Evolutionary conservation across 2,113 vertebrate genomes (phyloP).

Genomic region (Pomatorhinus ruficollis): DNA sequence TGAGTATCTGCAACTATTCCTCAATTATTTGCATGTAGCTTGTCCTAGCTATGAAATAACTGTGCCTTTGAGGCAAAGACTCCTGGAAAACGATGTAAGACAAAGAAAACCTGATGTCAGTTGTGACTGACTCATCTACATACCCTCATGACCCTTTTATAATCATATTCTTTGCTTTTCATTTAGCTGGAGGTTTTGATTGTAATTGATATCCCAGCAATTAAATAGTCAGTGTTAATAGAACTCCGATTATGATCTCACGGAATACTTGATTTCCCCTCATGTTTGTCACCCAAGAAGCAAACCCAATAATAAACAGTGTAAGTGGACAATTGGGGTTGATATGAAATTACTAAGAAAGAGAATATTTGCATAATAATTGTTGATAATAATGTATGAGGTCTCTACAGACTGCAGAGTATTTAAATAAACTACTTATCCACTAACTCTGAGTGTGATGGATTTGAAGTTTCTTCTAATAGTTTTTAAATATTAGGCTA

Average conservation of each 20-base stretch:
- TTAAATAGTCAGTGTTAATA: not conserved
- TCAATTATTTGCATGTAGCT: not conserved
- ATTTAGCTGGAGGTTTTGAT: not conserved
- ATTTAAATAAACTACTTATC: conserved; percentile 6
- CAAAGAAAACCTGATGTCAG: not conserved
- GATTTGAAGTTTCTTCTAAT: not conserved
- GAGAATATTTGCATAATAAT: not conserved
- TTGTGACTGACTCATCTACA: not conserved
- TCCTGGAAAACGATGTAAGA: not conserved
- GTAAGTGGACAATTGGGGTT: not conserved
- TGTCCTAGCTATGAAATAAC: not conserved
- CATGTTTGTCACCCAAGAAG: not conserved
- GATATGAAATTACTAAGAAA: conserved; percentile 10
- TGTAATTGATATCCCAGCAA: not conserved
- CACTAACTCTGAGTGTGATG: not conserved
- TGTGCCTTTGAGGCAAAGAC: not conserved
- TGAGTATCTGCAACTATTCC: not conserved
- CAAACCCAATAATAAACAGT: not conserved
- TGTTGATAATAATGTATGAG: not conserved
- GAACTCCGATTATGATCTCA: not conserved
- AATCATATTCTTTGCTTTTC: not conserved
- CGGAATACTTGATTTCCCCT: not conserved
- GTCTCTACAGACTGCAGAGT: not conserved
- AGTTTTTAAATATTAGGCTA: not conserved
- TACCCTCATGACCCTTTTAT: not conserved